phyloP scores from a whole-genome alignment of 2,888 invertebrate genomes.

The Nomada goodeniana region DNA sequence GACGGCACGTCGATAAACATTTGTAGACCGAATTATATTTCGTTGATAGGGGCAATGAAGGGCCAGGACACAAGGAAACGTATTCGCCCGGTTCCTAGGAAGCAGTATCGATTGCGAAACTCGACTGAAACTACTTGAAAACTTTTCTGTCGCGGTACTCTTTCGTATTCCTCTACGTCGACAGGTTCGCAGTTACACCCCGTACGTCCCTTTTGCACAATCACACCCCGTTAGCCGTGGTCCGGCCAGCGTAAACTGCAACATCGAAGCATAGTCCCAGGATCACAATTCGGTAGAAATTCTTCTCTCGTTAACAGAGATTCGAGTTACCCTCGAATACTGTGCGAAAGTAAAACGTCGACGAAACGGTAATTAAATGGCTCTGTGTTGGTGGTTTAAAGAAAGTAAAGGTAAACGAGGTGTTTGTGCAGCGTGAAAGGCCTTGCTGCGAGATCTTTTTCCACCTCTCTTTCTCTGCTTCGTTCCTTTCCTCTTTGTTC shows the following conservation, averaged over 20 bases:
- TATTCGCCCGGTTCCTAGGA: constrained; percentile 29
- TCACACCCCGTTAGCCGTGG: constrained; percentile 11
- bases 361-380: constrained; percentile 35
- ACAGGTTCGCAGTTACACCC: constrained; percentile 36
- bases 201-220: constrained; percentile 24
- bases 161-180: constrained; percentile 37
- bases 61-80: constrained; percentile 21
- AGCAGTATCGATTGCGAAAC: constrained; percentile 63
- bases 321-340: constrained; percentile 22
- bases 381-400: background rate
- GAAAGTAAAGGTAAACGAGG: background rate
- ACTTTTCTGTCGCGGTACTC: constrained; percentile 50
- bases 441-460: background rate
- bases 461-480: background rate
- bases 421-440: constrained; percentile 4
- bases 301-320: constrained; percentile 43
- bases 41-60: constrained; percentile 17
- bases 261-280: background rate
- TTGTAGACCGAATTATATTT: constrained; percentile 40
- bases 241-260: background rate
- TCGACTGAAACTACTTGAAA: constrained; percentile 52
- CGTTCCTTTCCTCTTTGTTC: background rate
- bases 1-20: constrained; percentile 47
- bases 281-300: constrained; percentile 40
- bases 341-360: constrained; percentile 26